Conservation (phyloP, 2,888 invertebrate genomes). For the Eupithecia dodoneata region DNA sequence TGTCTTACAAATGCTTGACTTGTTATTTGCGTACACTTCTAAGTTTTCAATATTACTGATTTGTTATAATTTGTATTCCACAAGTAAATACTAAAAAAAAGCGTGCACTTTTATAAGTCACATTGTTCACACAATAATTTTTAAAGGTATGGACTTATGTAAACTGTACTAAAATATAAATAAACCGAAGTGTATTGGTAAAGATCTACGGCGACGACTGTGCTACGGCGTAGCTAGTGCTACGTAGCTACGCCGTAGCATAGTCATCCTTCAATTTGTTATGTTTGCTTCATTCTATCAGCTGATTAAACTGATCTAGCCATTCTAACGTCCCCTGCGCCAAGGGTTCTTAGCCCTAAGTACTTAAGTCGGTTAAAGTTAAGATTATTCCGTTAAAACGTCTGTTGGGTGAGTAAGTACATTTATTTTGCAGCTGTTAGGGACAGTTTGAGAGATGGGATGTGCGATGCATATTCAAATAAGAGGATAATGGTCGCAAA, state of each 20-base stretch:
- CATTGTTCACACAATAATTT: no score
- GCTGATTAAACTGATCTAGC: slow-evolving; percentile 7
- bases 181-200: background rate
- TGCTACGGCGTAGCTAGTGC: no score
- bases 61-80: no score
- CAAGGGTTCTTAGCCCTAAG: slow-evolving; percentile 43
- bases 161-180: no score
- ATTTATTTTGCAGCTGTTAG: slow-evolving; percentile 34
- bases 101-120: no score
- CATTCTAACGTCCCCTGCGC: slow-evolving; percentile 14
- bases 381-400: slow-evolving; percentile 47
- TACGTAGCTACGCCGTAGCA: background rate
- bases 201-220: background rate
- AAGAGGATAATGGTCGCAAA: slow-evolving; percentile 8
- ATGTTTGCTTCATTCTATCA: background rate
- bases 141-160: no score
- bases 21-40: no score
- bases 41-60: no score
- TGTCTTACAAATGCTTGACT: background rate
- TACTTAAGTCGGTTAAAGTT: slow-evolving; percentile 49
- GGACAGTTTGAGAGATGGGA: slow-evolving; percentile 29
- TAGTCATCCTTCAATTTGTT: background rate
- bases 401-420: slow-evolving; percentile 39
- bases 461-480: slow-evolving; percentile 27
- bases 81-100: no score